These are phyloP conservation scores for Flexamia atlantica DNA, from an alignment of 2,888 invertebrate species.

Conservation along the genomic window DNA sequence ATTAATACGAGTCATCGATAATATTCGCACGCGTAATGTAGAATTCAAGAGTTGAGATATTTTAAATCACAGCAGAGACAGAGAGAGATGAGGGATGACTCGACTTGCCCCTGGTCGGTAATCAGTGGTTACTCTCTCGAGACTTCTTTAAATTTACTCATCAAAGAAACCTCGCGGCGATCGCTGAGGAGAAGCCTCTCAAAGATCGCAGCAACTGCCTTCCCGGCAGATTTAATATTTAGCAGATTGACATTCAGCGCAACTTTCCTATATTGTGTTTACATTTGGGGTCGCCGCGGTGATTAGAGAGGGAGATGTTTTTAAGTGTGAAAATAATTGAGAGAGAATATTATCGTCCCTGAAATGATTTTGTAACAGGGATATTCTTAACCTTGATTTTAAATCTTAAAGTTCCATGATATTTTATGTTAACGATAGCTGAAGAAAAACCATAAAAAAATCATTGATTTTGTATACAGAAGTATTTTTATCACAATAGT, in stretches of 20 bases:
- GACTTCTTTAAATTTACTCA: conserved; percentile 54
- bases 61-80: conserved; percentile 37
- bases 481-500: no score
- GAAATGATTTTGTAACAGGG: no score
- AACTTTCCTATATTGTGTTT: conserved; percentile 10
- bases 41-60: no score
- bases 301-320: neutral
- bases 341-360: no score
- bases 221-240: conserved; percentile 19
- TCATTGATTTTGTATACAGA: no score
- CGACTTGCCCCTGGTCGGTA: conserved; percentile 46
- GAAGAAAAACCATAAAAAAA: no score
- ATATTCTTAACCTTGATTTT: no score
- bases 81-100: conserved; percentile 55
- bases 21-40: no score
- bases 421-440: no score
- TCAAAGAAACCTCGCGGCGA: conserved; percentile 38
- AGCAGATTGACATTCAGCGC: conserved; percentile 21
- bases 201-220: conserved; percentile 12
- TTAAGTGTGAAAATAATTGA: neutral
- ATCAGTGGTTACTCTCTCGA: conserved; percentile 54
- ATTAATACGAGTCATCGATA: no score
- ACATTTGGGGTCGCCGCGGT: neutral
- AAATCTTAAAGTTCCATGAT: no score
- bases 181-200: conserved; percentile 30